Percentiles rank a stretch among this genome's conserved stretches.
Conservation (phyloP, 2,113 vertebrate species). For the Asarcornis scutulata region DNA sequence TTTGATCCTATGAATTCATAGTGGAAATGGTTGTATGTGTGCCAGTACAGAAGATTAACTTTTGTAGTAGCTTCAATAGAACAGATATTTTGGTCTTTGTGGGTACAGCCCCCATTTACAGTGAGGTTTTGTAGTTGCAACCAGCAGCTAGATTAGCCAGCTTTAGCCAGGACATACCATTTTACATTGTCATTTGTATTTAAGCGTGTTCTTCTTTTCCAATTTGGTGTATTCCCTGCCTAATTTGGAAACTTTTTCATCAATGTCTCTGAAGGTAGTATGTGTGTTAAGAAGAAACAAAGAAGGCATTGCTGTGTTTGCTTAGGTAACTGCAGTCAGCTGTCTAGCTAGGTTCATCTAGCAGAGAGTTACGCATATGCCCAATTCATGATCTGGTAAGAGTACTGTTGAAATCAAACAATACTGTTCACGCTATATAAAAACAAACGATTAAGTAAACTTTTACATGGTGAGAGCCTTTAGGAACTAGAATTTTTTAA, state of each 20-base stretch:
- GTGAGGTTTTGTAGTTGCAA: not conserved
- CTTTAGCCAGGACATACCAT: not conserved
- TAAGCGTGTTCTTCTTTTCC: accelerated
- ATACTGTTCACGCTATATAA: not conserved
- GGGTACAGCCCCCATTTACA: not conserved
- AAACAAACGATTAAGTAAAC: not conserved
- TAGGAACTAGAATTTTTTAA: not conserved
- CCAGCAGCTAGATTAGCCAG: not conserved
- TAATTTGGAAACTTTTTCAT: not conserved
- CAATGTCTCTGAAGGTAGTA: not conserved
- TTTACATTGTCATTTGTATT: not conserved
- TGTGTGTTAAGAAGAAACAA: not conserved
- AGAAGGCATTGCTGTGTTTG: not conserved
- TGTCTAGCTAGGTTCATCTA: not conserved
- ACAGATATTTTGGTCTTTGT: not conserved
- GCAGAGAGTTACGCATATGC: not conserved
- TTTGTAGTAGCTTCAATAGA: not conserved
- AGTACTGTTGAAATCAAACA: not conserved
- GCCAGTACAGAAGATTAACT: accelerated
- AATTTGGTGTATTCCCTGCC: not conserved
- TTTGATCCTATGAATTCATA: accelerated
- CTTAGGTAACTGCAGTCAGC: not conserved
- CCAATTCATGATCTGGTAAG: not conserved
- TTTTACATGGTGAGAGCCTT: not conserved
- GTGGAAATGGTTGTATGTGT: not conserved